Conservation (phyloP, 2,797 vertebrate genomes). For the Chiroxiphia lanceolata region DNA sequence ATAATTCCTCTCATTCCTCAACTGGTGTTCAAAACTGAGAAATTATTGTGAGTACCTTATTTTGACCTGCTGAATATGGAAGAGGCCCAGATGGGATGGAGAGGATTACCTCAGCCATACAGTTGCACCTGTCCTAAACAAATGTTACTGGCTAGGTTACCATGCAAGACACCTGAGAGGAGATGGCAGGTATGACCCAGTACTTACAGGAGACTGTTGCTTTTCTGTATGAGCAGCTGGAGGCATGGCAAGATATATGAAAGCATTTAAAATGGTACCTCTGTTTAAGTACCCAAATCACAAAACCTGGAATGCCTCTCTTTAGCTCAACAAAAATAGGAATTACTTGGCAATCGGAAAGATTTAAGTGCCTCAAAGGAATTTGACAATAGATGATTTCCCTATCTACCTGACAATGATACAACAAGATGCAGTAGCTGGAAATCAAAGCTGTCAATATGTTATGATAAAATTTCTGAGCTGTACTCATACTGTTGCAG, state of each 20-base stretch:
- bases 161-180: neutral
- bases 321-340: neutral
- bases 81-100: neutral
- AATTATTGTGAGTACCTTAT: neutral
- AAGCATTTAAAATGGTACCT: neutral
- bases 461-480: neutral
- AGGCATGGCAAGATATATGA: neutral
- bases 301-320: neutral
- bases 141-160: neutral
- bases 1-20: neutral
- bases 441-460: neutral
- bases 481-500: neutral
- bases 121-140: neutral
- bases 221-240: neutral
- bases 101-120: neutral
- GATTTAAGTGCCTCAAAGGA: neutral
- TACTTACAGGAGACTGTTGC: neutral
- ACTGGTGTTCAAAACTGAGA: neutral
- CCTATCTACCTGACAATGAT: neutral
- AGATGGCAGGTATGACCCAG: neutral
- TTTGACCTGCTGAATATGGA: neutral
- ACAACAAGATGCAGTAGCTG: neutral
- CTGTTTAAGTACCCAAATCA: neutral
- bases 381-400: neutral
- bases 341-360: neutral